A percentile compares a stretch with the other conserved stretches of the same genome.
Evolutionary conservation across 2,113 vertebrate genomes (phyloP).

Genomic region (Erinaceus europaeus): DNA sequence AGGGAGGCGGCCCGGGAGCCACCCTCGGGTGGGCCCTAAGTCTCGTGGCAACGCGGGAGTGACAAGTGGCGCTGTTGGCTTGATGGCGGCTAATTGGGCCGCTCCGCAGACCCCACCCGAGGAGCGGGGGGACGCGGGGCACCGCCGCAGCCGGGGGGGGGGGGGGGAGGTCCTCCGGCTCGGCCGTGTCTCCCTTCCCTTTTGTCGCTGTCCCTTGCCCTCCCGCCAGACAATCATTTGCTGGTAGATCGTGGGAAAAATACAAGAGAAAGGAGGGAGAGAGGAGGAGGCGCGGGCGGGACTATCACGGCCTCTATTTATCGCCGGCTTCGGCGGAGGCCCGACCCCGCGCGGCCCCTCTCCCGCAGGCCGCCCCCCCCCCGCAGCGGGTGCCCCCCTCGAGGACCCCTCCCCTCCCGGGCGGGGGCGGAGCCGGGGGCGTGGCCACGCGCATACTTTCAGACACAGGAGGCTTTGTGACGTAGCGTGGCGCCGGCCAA

Average conservation of each 20-base stretch:
- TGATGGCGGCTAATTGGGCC: constrained; percentile 74
- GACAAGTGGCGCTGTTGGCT: constrained; percentile 74
- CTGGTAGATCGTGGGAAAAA: constrained; percentile 61
- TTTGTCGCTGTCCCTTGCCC: constrained; percentile 62
- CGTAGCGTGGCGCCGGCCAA: constrained; percentile 81
- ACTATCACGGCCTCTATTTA: constrained; percentile 77
- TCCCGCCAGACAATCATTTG: constrained; percentile 69
- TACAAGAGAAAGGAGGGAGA: too few relatives aligned
- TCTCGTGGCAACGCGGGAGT: constrained; percentile 68
- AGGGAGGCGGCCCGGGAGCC: constrained; percentile 51
- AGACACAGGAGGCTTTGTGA: constrained; percentile 91
- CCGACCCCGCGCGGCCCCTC: constrained; percentile 76
- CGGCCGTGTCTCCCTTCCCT: constrained; percentile 24
- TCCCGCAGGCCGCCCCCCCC: constrained; percentile 73
- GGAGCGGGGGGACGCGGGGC: constrained; percentile 55
- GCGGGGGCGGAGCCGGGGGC: constrained; percentile 75
- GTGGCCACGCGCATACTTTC: constrained; percentile 78
- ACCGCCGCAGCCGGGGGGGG: constrained; percentile 56
- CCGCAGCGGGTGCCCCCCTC: constrained; percentile 76
- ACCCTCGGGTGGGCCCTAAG: constrained; percentile 64
- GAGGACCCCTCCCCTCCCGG: constrained; percentile 69
- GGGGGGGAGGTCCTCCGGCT: too few relatives aligned
- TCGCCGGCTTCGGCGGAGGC: constrained; percentile 77
- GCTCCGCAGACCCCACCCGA: constrained; percentile 74
- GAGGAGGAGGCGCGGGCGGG: constrained; percentile 2